Base-by-base conservation (phyloP, 2,113 vertebrate species). In the Rhipidura dahli region DNA sequence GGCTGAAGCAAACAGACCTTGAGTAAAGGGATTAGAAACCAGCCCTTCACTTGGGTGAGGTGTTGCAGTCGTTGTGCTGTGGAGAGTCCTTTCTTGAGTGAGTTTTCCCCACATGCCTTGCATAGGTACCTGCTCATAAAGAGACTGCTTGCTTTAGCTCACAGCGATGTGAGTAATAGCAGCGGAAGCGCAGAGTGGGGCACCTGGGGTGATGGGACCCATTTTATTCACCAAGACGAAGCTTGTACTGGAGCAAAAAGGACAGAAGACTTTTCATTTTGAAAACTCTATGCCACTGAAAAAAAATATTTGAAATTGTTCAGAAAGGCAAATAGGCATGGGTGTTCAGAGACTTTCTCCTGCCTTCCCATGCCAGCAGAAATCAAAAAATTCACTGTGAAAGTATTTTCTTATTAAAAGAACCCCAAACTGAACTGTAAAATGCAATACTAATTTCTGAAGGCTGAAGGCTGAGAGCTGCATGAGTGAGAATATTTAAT, bases 401-500 rank as follows among this genome's bases (percentile, higher is more conserved):
- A 91, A 83, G 42, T 87, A 57, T 64, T 86, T 95, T 90, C 56
- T 95, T 75, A 65, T 63, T 59, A 15, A n/a, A 78, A 51, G 82
- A 91, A 35, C 10, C 4, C 26, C 2, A 7, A 54, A 83, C 63
- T 56, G 60, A 81, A 27, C 93, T 81, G 9, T 30, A 77, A 76
- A 89, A 37, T 33, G 49, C 28, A 28, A 7, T 87, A 86, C 80
- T 80, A 37, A 69, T 94, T 61, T 63, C 72, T 63, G 66, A 95
- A 87, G 35, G 37, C 72, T 63, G 66, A 95, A 87, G 35, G 37
- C 80, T 22, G 50, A 86, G 90, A 86, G 70, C 64, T 64, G 31
- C 39, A 21, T 54, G 87, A 83, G 7, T 49, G 77, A 85, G 68
- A 92, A 87, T 57, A 50, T 56, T 91, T 90, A 44, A 96, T 96